Evolutionary conservation across 2,888 invertebrate species (phyloP), one percentile per base, ranked within the genome.

Genomic region (Ryuthela nishihirai): DNA sequence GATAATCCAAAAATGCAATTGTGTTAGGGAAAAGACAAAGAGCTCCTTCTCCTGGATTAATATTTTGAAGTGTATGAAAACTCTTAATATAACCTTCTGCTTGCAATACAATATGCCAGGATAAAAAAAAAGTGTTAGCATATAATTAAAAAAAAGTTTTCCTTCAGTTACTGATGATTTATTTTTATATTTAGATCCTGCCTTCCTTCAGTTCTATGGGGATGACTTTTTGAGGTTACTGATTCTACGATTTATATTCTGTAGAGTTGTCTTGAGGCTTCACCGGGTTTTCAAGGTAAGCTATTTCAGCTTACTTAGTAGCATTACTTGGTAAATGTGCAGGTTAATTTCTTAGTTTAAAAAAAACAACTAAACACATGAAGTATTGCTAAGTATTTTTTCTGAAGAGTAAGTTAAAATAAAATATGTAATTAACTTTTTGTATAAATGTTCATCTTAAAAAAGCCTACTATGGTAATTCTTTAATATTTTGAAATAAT

Each of bases 151-250:
- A 34, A 15, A 17, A 9, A 10, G 6, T 4, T 32, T 29, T 20
- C 7, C 20, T 29, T 17, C 29, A 29, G 10, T n/a, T 5, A 20
- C 2, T 18, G 17, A 7, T 9, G 7, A 7, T 17, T 38, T 6
- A 38, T 38, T 38, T 17, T 9, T 18, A 38, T 6, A 68, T 71
- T 40, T 70, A 76, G 78, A 77, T 69, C 73, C 74, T 62, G 72
- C 75, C 38, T 78, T 74, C 67, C 72, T 92, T 66, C 85, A 89
- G 76, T 94, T 94, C 77, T 87, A 94, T 77, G 90, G 92, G 36
- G 95, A 97, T 76, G 94, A 95, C 72, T 97, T 94, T 77, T 80
- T 97, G 67, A 84, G 95, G 61, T 81, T 93, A 61, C 78, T 94
- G 62, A 80, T 94, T 64, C 80, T 93, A 65, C 85, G 95, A 64